These are phyloP conservation scores for Nansenia antarctica DNA, from an alignment of 2,113 vertebrate species.

Conservation along the genomic window DNA sequence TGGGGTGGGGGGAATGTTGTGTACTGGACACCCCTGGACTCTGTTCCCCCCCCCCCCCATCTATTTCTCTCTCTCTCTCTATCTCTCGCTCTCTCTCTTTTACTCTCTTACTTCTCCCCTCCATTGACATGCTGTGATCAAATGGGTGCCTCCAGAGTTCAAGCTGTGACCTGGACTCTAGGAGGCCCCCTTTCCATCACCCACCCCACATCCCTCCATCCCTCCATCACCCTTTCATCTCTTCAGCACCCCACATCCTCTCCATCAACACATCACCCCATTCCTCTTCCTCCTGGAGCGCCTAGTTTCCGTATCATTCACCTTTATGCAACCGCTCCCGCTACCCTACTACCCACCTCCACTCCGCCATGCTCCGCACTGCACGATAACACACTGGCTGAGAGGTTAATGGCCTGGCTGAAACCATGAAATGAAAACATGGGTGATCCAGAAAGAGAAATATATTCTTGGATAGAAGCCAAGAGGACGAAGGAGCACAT, in stretches of 20 bases:
- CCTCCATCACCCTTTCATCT: constrained; percentile 47
- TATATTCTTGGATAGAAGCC: no score
- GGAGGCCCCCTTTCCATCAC: constrained; percentile 51
- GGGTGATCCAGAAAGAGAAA: no score
- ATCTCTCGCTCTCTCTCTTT: constrained; percentile 7
- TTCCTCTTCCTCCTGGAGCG: not conserved
- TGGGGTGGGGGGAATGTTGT: not conserved
- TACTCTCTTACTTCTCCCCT: constrained; percentile 41
- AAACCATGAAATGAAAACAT: no score
- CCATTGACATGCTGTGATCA: constrained; percentile 69
- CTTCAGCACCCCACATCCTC: constrained; percentile 48
- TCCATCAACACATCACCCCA: not conserved
- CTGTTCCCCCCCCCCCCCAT: constrained; percentile 28
- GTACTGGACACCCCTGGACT: not conserved
- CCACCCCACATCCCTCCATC: constrained; percentile 18
- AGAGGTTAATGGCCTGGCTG: no score
- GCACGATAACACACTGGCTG: no score
- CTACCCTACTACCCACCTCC: no score
- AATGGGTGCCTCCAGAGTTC: constrained; percentile 71
- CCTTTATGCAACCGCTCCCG: no score
- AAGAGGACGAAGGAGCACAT: no score
- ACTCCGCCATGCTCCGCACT: no score
- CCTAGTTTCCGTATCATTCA: no score
- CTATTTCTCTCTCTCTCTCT: constrained; percentile 27
- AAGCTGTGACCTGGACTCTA: constrained; percentile 63